phyloP scores from a whole-genome alignment of 2,797 vertebrate species.

The Amniataba percoides region DNA sequence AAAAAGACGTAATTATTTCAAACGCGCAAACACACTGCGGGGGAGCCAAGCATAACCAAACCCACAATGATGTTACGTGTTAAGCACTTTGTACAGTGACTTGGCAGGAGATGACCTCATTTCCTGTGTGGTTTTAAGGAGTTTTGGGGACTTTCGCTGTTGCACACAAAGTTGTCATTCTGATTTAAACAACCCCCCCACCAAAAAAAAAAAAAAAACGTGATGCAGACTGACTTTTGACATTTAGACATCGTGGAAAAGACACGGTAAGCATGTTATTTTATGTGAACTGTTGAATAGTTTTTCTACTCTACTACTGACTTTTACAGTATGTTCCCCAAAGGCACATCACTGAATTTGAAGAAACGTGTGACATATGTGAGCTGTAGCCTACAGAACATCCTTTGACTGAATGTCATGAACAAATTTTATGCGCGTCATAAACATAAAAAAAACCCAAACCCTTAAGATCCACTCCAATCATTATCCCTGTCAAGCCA shows the following conservation, averaged over 20 bases:
- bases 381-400: slow-evolving; percentile 20
- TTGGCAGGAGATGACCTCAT: slow-evolving; percentile 65
- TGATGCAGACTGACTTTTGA: neutral
- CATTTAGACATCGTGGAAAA: neutral
- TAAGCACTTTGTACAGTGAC: slow-evolving; percentile 37
- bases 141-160: slow-evolving; percentile 53
- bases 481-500: slow-evolving; percentile 20
- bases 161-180: neutral
- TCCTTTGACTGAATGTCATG: slow-evolving; percentile 26
- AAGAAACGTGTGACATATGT: slow-evolving; percentile 17
- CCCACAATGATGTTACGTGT: slow-evolving; percentile 64
- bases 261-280: neutral
- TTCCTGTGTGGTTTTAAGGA: slow-evolving; percentile 59
- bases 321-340: neutral
- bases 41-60: slow-evolving; percentile 43
- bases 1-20: slow-evolving; percentile 33
- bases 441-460: slow-evolving; percentile 29
- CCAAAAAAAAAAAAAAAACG: neutral
- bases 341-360: neutral
- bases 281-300: neutral
- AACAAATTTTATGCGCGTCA: slow-evolving; percentile 43
- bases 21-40: neutral
- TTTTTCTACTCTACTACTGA: neutral
- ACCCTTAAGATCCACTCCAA: slow-evolving; percentile 20
- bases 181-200: neutral